Base-by-base conservation (phyloP, 2,113 vertebrate genomes). In the Microcebus tavaratra region DNA sequence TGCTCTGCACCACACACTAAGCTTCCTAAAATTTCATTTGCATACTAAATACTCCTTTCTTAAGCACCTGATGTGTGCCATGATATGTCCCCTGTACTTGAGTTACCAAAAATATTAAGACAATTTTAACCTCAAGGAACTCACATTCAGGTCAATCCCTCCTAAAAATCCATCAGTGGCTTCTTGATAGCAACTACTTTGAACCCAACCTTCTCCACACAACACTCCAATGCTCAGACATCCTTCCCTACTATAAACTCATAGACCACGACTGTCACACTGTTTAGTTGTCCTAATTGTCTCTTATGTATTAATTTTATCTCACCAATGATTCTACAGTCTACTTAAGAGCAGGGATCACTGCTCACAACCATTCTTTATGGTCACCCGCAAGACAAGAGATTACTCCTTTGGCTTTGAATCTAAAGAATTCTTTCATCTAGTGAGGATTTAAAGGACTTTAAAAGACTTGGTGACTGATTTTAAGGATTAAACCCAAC, bases 401-500 rank as follows among this genome's bases (percentile, higher is more conserved):
- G 96, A 97, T 97, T 95, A 95, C 50, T 95, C 76, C 57, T 94
- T 94, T 97, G 96, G 95, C 94, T 97, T 98, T 96, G 92, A 96
- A 97, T 70, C 90, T 79, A 78, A 85, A 96, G 45, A 97, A 34
- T 48, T 53, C 92, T 97, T 96, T 97, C 59, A 97, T 97, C 93
- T 97, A 27, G 29, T 70, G 91, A 96, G 97, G 84, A 96, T 92
- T 97, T 96, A 96, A 96, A 96, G 63, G 70, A 94, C 59, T 91
- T 93, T 96, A 88, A 91, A 94, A 91, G 93, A 97, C 65, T 95
- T 94, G 85, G 70, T 98, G 96, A 97, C 95, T 94, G 93, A 95
- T 97, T 98, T 97, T 42, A 91, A 97, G 94, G 83, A 98, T 97
- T 97, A 97, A 97, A 80, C 90, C 70, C 91, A 94, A 97, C 65